Conservation (phyloP, 2,888 invertebrate genomes). For the Drosophila tripunctata region DNA sequence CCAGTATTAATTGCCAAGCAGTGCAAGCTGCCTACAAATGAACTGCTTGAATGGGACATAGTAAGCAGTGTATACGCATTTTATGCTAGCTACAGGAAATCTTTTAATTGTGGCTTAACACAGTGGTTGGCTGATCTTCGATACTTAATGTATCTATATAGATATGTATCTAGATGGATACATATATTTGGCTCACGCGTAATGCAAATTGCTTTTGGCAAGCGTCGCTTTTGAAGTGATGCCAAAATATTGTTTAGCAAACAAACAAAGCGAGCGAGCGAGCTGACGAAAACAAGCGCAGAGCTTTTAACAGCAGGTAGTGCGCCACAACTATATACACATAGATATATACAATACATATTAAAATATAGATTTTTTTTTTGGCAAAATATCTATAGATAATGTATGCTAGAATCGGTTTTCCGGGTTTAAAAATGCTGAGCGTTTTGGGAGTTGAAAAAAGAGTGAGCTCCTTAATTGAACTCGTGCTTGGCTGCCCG, state of each 20-base stretch:
- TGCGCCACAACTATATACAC: neutral
- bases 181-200: slow-evolving; percentile 47
- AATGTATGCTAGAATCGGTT: too few species aligned
- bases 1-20: neutral
- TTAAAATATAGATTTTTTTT: too few species aligned
- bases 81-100: neutral
- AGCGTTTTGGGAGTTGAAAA: neutral
- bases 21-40: neutral
- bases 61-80: neutral
- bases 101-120: slow-evolving; percentile 4
- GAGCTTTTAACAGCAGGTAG: slow-evolving; percentile 55
- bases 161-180: neutral
- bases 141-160: slow-evolving; percentile 27
- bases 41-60: neutral
- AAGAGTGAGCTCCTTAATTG: slow-evolving; percentile 18
- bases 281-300: slow-evolving; percentile 41
- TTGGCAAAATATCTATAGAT: slow-evolving; percentile 3
- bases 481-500: slow-evolving; percentile 52
- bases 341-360: slow-evolving; percentile 4
- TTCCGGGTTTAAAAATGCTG: slow-evolving; percentile 3
- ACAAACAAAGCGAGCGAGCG: slow-evolving; percentile 57
- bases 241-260: slow-evolving; percentile 78
- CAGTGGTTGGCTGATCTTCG: slow-evolving; percentile 38
- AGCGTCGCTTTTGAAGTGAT: slow-evolving; percentile 66
- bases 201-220: slow-evolving; percentile 72